Evolutionary conservation across 1,140 invertebrate species (phyloP).

Genomic region (Bombus superbus): DNA sequence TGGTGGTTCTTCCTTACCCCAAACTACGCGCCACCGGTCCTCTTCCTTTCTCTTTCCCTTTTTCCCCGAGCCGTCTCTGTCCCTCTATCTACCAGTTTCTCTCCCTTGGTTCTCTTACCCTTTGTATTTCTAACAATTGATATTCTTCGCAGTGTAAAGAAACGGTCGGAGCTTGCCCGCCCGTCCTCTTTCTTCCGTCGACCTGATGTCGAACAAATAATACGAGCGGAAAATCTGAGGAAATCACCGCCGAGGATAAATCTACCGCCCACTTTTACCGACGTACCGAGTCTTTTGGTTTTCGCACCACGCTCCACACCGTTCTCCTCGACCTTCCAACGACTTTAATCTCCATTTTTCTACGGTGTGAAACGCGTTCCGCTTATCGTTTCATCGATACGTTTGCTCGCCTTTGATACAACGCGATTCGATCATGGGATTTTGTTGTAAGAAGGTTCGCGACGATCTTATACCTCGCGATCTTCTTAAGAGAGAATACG

Average conservation of each 20-base stretch:
- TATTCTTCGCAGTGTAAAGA: constrained; percentile 83
- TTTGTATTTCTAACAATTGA: constrained; percentile 84
- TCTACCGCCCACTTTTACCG: constrained; percentile 49
- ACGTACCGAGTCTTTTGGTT: constrained; percentile 47
- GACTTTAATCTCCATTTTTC: background rate
- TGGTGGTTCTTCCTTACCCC: constrained; percentile 60
- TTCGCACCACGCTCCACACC: constrained; percentile 15
- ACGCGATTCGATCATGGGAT: too few species aligned
- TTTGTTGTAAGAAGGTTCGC: too few species aligned
- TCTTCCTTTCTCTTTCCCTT: constrained; percentile 19
- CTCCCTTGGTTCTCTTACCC: constrained; percentile 76
- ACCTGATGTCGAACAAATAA: constrained; percentile 81
- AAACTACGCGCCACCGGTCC: constrained; percentile 61
- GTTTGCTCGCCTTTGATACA: too few species aligned
- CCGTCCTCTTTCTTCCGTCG: constrained; percentile 30
- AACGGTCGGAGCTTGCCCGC: constrained; percentile 72
- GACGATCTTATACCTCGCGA: too few species aligned
- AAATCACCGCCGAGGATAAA: constrained; percentile 74
- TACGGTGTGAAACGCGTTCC: background rate
- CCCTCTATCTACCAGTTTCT: constrained; percentile 57
- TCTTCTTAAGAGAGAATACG: too few species aligned
- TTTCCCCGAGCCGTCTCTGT: constrained; percentile 37
- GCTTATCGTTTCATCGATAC: constrained; percentile 3
- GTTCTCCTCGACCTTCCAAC: background rate
- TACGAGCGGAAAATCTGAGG: constrained; percentile 76